These are phyloP conservation scores for Hormiphora californensis DNA, from an alignment of 37 sponge, comb jelly and placozoan species.

Conservation along the genomic window DNA sequence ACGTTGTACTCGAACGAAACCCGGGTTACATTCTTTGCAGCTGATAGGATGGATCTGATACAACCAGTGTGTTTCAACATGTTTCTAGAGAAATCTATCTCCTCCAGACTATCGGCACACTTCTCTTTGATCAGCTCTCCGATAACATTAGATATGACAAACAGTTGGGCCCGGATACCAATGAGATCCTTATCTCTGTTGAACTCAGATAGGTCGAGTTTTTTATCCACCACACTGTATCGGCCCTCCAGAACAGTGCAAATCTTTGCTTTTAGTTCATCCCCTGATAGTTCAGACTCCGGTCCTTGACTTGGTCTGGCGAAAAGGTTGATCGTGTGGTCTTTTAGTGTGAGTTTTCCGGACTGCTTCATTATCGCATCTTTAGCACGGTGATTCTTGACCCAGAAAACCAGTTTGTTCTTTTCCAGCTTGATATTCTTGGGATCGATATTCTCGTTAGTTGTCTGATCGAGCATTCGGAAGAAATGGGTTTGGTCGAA, in stretches of 20 bases:
- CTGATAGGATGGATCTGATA: neutral
- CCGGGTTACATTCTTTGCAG: neutral
- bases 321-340: conserved; percentile 33
- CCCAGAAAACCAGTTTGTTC: conserved; percentile 36
- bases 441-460: conserved; percentile 41
- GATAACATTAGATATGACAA: neutral
- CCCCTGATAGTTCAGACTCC: neutral
- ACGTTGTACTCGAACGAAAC: neutral
- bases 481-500: conserved; percentile 23
- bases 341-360: conserved; percentile 34
- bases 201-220: neutral
- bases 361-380: conserved; percentile 36
- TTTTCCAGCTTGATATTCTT: conserved; percentile 20
- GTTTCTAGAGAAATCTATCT: conserved; percentile 44
- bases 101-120: conserved; percentile 11
- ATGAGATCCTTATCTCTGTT: neutral
- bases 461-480: conserved; percentile 24
- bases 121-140: conserved; percentile 26
- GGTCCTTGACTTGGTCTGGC: conserved; percentile 16
- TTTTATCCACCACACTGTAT: neutral
- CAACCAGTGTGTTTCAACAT: conserved; percentile 27
- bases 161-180: neutral
- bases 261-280: conserved; percentile 12
- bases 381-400: conserved; percentile 38
- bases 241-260: neutral